Evolutionary conservation across 2,888 invertebrate species (phyloP).

Genomic region (Bembecia ichneumoniformis): DNA sequence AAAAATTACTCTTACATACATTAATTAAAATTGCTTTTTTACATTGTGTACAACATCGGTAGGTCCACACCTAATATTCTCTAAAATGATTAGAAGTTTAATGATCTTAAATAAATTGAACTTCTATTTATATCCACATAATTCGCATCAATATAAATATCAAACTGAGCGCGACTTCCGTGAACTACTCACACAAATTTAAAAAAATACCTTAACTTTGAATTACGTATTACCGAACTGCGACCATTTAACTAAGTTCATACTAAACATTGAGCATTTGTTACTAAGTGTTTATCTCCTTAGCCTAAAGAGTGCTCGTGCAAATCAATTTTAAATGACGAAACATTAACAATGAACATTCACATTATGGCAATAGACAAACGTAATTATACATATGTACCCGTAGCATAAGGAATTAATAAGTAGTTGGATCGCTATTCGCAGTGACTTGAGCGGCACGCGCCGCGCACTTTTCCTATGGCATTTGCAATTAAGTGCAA

Average conservation of each 20-base stretch:
- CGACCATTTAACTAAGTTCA: constrained; percentile 32
- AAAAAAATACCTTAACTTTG: not conserved
- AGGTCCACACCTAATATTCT: no score
- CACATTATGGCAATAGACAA: constrained; percentile 53
- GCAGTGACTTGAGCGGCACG: constrained; percentile 41
- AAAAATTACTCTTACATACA: no score
- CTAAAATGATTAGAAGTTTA: no score
- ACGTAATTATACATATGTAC: constrained; percentile 45
- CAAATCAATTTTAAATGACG: constrained; percentile 50
- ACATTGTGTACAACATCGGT: no score
- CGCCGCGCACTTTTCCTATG: constrained; percentile 20
- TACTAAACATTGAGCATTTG: constrained; percentile 62
- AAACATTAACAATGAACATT: constrained; percentile 53
- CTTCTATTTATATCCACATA: no score
- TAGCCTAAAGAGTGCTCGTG: constrained; percentile 51
- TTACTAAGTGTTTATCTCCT: constrained; percentile 44
- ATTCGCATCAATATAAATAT: no score
- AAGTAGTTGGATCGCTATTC: constrained; percentile 44
- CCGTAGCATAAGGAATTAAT: constrained; percentile 47
- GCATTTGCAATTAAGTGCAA: not conserved
- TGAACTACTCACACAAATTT: not conserved
- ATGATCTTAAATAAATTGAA: no score
- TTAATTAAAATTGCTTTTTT: no score
- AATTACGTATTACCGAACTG: constrained; percentile 23
- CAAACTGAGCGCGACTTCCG: not conserved